Evolutionary conservation across 53 echinoderm and acorn worm species (phyloP), one percentile per base, ranked within the genome.

Genomic region (Paracentrotus lividus): DNA sequence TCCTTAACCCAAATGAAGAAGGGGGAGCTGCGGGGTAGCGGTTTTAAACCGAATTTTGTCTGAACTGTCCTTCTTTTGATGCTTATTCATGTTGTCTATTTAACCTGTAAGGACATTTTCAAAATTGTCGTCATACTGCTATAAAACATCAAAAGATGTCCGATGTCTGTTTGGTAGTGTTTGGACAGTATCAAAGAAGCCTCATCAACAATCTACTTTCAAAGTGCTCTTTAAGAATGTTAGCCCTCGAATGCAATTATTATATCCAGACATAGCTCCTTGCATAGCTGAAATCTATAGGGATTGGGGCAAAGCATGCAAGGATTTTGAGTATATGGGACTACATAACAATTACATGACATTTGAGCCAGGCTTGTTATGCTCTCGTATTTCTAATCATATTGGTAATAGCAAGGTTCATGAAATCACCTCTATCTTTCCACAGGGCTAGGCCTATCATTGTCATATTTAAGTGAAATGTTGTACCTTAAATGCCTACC

Each of bases 321-420:
- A 88, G 64, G 89, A 89, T 61, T 64, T 69, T 44, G 64, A 65
- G 65, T 89, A 89, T 65, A 58, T 89, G 89, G 89, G 89, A 64
- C 89, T 27, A 89, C 65, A 43, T 61, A 8, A 18, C 87, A 87
- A 8, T 20, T 10, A 34, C 54, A 56, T 56, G 49, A 36, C 20
- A 72, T 72, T 40, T 72, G 36, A 72, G 21, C 12, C 42, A 6
- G 49, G 44, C 81, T 81, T 81, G 47, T 81, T 81, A 81, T 81
- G 16, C 36, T 8, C 36, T 8, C 8, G 13, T 47, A 26, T 49
- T 44, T 81, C 24, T 45, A 26, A 47, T 44, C n/a, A 81, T 3
- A 45, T 27, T n/a, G 27, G 81, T 81, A 81, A 81, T 24, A 26
- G 47, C 81, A 78, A 78, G 57, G 55, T 57, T 86, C 5, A 86